phyloP scores from a whole-genome alignment of 2,888 invertebrate species.

The Cantharis nigra region DNA sequence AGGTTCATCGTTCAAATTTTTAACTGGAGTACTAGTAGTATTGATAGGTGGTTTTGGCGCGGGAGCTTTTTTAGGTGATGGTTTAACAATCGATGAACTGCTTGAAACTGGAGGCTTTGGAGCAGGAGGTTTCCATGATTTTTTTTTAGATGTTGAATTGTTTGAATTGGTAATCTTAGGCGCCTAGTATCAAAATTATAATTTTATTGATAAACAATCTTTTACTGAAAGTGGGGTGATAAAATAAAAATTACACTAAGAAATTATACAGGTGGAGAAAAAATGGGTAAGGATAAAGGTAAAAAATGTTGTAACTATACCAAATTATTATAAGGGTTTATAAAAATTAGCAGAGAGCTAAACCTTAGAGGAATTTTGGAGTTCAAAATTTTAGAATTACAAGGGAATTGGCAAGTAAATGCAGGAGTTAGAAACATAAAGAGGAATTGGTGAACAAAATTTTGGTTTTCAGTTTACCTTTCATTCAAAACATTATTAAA shows the following conservation, averaged over 20 bases:
- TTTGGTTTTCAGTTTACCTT: no score
- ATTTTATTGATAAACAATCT: neutral
- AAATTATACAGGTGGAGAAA: neutral
- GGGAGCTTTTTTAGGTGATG: constrained; percentile 30
- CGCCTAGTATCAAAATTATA: neutral
- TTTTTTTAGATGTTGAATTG: constrained; percentile 36
- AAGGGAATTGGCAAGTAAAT: no score
- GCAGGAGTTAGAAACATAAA: no score
- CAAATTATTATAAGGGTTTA: no score
- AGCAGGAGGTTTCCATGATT: constrained; percentile 47
- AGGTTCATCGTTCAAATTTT: constrained; percentile 26
- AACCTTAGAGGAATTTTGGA: no score
- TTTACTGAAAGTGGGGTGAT: neutral
- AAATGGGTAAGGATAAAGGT: neutral
- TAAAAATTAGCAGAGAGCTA: no score
- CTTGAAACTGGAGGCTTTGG: constrained; percentile 45
- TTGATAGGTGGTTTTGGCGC: constrained; percentile 31
- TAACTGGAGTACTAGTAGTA: neutral
- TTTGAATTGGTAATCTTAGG: neutral
- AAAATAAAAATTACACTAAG: neutral
- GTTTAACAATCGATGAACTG: constrained; percentile 5
- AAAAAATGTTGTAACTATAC: no score
- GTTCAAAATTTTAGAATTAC: no score
- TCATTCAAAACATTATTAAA: no score
- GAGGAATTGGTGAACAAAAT: no score